A percentile compares a stretch with the other conserved stretches of the same genome.
Conservation (phyloP, 2,888 invertebrate species). For the Cryptosula pallasiana region DNA sequence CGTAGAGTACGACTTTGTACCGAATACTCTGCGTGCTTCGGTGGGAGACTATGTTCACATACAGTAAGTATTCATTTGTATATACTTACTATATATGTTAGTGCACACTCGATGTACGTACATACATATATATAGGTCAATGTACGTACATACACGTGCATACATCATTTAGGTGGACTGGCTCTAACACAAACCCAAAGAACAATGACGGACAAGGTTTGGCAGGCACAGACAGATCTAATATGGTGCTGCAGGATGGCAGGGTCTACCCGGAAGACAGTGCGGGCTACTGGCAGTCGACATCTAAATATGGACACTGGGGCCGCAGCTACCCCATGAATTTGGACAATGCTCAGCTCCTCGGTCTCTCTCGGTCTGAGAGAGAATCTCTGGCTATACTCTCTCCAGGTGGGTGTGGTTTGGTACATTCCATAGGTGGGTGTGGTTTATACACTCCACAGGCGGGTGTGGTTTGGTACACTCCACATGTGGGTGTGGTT, state of each 20-base stretch:
- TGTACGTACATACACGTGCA: neutral
- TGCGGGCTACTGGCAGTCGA: conserved; percentile 30
- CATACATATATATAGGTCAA: neutral
- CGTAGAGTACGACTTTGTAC: conserved; percentile 53
- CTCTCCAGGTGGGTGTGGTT: conserved; percentile 34
- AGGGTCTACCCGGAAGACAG: conserved; percentile 40
- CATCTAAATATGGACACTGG: conserved; percentile 40
- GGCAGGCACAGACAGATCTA: conserved; percentile 48
- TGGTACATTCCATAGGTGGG: neutral
- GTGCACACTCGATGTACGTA: neutral
- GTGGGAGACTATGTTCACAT: conserved; percentile 44
- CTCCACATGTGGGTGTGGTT: neutral
- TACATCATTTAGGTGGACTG: conserved; percentile 54
- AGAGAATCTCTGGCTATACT: conserved; percentile 40
- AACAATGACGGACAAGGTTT: conserved; percentile 51
- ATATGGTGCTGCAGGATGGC: conserved; percentile 40
- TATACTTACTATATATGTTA: neutral
- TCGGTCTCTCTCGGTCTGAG: conserved; percentile 38
- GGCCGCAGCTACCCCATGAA: conserved; percentile 45
- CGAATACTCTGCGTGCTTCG: conserved; percentile 42
- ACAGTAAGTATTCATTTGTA: conserved; percentile 39
- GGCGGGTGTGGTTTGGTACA: neutral
- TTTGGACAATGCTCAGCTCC: conserved; percentile 36
- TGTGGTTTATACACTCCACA: neutral
- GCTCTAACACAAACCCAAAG: conserved; percentile 49